These are phyloP conservation scores for Brachyptera risi DNA, from an alignment of 2,888 invertebrate species.

Conservation along the genomic window DNA sequence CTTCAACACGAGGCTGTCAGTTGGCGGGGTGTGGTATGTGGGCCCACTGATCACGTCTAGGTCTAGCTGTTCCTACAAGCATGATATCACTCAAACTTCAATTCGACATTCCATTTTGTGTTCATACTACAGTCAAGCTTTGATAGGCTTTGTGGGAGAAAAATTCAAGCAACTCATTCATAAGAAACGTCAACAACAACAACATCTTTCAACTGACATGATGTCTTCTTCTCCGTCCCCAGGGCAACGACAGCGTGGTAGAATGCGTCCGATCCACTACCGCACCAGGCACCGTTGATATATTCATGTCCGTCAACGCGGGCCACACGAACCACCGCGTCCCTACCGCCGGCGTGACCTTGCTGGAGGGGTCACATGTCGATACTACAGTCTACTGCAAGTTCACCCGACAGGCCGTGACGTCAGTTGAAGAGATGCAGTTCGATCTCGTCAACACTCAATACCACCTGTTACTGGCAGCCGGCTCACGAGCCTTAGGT, in stretches of 20 bases:
- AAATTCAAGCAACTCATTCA: too few species aligned
- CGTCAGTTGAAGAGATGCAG: conserved; percentile 56
- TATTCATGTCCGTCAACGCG: conserved; percentile 35
- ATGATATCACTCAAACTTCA: too few species aligned
- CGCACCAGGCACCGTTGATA: conserved; percentile 35
- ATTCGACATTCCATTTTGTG: too few species aligned
- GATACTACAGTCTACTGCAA: conserved; percentile 74
- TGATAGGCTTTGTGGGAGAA: too few species aligned
- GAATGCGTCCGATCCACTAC: conserved; percentile 63
- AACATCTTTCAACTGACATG: too few species aligned
- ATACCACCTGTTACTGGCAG: conserved; percentile 69
- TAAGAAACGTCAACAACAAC: too few species aligned
- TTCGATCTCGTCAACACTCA: conserved; percentile 67
- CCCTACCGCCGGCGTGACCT: conserved; percentile 43
- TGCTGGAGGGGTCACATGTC: conserved; percentile 57
- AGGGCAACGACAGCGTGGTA: conserved; percentile 55
- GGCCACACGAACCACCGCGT: conserved; percentile 41
- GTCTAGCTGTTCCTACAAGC: too few species aligned
- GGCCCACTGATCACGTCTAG: too few species aligned
- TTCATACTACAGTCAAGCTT: too few species aligned
- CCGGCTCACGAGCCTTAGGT: too few species aligned
- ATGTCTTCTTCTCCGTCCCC: neutral
- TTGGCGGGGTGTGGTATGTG: too few species aligned
- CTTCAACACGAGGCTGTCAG: too few species aligned
- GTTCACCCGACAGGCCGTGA: conserved; percentile 63